Evolutionary conservation across 2,888 invertebrate species (phyloP), one percentile per base, ranked within the genome.

Genomic region (Cheilosia grossa): DNA sequence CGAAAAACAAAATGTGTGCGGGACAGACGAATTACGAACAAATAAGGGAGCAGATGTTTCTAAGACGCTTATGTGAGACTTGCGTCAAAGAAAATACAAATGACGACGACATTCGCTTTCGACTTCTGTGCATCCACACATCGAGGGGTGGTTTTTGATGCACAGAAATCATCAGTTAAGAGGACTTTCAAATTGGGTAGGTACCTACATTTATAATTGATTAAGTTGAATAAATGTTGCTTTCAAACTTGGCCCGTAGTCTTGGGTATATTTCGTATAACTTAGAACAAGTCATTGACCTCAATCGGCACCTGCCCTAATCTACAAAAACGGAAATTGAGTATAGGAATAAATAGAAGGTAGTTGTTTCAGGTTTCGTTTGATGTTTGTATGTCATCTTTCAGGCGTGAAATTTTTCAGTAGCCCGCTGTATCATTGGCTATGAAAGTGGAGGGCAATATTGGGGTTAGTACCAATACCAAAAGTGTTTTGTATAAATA

Each of bases 11-110:
- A 72, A 51, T 47, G n/a, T 66, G 66, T 73, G 56, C 67, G 44
- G 74, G 42, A 66, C 61, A 75, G 33, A 67, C 75, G 72, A 85
- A 77, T 81, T 85, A 72, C 47, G 80, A 63, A 81, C 63, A 75
- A 72, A 70, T 80, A 66, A 61, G 59, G 70, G 61, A 77, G 85
- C 85, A 85, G 85, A 85, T 85, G 85, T 85, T 85, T 75, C 66
- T 58, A 74, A 74, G 70, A 72, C 70, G 73, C 61, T 53, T 61
- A 59, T 49, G 47, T 70, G 53, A 61, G 63, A 58, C 74, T 64
- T 74, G 69, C 47, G 69, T 72, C 73, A 58, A 67, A 51, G 69
- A 51, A 53, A 47, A 63, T 5, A 51, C 24, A 24, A 51, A 10
- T 6, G 24, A 27, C 51, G 49, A 49, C 49, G 51, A 15, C 24